phyloP scores from a whole-genome alignment of 2,888 invertebrate genomes.

The Pinctada fucata region DNA sequence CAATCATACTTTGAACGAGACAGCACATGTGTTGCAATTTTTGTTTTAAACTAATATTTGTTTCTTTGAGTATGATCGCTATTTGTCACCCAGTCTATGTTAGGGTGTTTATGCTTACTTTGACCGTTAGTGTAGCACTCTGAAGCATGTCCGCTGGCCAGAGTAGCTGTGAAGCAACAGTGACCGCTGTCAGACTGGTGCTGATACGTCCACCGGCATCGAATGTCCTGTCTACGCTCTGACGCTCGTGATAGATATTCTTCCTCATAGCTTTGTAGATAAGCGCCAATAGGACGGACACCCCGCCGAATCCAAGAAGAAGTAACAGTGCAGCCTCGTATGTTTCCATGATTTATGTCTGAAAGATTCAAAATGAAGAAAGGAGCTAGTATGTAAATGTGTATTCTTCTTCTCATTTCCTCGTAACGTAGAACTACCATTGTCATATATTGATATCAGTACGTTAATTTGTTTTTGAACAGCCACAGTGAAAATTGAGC shows the following conservation, averaged over 20 bases:
- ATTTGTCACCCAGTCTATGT: too few relatives aligned
- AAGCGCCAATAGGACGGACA: conserved; percentile 59
- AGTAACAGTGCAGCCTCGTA: conserved; percentile 58
- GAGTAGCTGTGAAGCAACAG: conserved; percentile 62
- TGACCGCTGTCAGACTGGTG: conserved; percentile 62
- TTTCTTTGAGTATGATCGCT: too few relatives aligned
- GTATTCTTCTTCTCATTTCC: too few relatives aligned
- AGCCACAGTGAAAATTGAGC: too few relatives aligned
- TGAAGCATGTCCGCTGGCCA: conserved; percentile 66
- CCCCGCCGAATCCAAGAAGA: conserved; percentile 63
- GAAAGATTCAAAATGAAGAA: neutral
- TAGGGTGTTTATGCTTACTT: conserved; percentile 41
- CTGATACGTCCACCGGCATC: conserved; percentile 65
- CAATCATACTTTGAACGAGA: too few relatives aligned
- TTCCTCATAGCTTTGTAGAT: conserved; percentile 58
- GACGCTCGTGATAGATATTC: conserved; percentile 59
- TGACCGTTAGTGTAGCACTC: conserved; percentile 61
- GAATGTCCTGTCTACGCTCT: conserved; percentile 65
- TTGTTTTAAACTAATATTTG: too few relatives aligned
- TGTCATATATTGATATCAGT: too few relatives aligned
- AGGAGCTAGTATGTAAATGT: too few relatives aligned
- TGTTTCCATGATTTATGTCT: conserved; percentile 43
- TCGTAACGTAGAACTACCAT: too few relatives aligned
- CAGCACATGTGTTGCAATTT: too few relatives aligned
- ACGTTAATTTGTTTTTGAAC: too few relatives aligned